Evolutionary conservation across 2,888 invertebrate species (phyloP).

Genomic region (Formica aserva): DNA sequence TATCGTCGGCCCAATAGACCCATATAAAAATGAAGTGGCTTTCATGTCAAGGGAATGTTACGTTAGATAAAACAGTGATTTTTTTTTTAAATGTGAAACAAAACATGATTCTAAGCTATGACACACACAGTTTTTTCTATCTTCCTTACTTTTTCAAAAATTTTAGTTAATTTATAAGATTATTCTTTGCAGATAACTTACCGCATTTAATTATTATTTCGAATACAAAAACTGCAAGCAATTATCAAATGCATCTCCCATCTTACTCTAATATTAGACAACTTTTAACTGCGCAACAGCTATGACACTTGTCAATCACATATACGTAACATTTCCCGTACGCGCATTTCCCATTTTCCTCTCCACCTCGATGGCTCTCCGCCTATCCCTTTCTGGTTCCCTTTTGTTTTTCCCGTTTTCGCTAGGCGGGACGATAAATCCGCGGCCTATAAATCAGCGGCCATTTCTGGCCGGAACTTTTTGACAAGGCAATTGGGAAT

Average conservation of each 20-base stretch:
- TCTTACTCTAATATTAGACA: neutral
- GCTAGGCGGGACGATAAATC: conserved; percentile 75
- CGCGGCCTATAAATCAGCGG: conserved; percentile 80
- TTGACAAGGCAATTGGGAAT: conserved; percentile 85
- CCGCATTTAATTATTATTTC: neutral
- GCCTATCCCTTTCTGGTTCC: conserved; percentile 44
- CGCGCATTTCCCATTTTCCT: conserved; percentile 38
- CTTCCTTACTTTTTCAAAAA: neutral
- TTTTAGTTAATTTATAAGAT: neutral
- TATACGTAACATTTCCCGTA: neutral
- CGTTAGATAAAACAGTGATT: conserved; percentile 10
- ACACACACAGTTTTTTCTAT: neutral
- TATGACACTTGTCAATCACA: conserved; percentile 29
- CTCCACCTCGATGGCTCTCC: conserved; percentile 13
- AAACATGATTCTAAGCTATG: neutral
- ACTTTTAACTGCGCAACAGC: conserved; percentile 6
- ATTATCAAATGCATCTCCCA: neutral
- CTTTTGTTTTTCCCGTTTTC: conserved; percentile 72
- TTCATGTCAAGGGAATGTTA: conserved; percentile 13
- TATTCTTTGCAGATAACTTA: neutral
- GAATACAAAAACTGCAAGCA: neutral
- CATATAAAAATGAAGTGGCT: conserved; percentile 28
- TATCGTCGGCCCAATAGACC: conserved; percentile 24
- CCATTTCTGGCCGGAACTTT: conserved; percentile 83
- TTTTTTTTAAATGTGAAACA: neutral